Percentiles rank a stretch among this genome's conserved stretches.
phyloP scores from a whole-genome alignment of 1,140 invertebrate genomes.

The Zophobas morio region DNA sequence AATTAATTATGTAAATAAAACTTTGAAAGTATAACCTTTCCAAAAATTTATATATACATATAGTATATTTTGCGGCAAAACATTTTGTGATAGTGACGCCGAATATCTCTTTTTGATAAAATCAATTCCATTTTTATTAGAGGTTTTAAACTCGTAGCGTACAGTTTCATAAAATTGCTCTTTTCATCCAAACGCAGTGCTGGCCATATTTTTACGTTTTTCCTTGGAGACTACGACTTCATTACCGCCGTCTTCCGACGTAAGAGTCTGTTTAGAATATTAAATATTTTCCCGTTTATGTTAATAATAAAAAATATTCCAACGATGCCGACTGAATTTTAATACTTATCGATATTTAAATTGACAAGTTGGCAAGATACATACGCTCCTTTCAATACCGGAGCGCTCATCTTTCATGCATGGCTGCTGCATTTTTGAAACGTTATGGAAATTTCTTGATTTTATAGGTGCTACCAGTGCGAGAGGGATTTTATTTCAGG shows the following conservation, averaged over 20 bases:
- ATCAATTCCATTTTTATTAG: slow-evolving; percentile 8
- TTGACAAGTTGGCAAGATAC: slow-evolving; percentile 28
- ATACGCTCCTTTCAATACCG: slow-evolving; percentile 4
- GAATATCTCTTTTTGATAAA: background rate
- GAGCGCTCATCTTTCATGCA: slow-evolving; percentile 13
- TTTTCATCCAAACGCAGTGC: background rate
- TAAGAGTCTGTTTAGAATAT: slow-evolving; percentile 35
- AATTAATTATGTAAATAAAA: too few species aligned
- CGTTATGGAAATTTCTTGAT: background rate
- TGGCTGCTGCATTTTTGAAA: slow-evolving; percentile 6
- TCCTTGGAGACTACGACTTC: slow-evolving; percentile 21
- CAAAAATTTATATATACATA: too few species aligned
- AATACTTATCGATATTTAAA: slow-evolving; percentile 26
- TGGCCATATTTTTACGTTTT: slow-evolving; percentile 26
- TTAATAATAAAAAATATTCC: slow-evolving; percentile 21
- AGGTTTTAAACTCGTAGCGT: background rate
- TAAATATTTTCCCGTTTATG: slow-evolving; percentile 24
- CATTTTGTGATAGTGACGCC: too few species aligned
- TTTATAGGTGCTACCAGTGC: slow-evolving; percentile 19
- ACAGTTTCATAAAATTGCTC: slow-evolving; percentile 15
- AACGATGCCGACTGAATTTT: slow-evolving; percentile 18
- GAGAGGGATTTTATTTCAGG: too few species aligned
- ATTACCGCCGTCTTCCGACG: slow-evolving; percentile 24
- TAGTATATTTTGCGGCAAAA: background rate
- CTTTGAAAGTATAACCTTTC: too few species aligned